phyloP scores from a whole-genome alignment of 2,888 invertebrate genomes.

The Caenorhabditis sp. region DNA sequence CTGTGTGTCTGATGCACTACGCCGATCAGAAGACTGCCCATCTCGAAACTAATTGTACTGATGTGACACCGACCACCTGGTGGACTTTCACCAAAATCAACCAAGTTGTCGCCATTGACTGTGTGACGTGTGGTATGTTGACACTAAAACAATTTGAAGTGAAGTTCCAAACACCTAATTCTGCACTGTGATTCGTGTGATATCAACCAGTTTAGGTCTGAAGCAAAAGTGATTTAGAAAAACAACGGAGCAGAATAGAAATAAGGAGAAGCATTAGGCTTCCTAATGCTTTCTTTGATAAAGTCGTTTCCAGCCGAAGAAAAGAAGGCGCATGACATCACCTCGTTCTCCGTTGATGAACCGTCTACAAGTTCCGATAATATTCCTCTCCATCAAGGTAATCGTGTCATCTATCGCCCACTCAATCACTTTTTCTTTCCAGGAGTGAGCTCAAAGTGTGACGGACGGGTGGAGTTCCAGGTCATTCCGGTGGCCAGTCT shows the following conservation, averaged over 20 bases:
- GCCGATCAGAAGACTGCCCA: slow-evolving; percentile 48
- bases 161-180: neutral
- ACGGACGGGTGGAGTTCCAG: slow-evolving; percentile 78
- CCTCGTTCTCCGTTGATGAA: slow-evolving; percentile 56
- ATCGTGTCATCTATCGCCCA: no score
- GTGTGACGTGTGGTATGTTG: slow-evolving; percentile 74
- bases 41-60: slow-evolving; percentile 54
- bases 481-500: slow-evolving; percentile 71
- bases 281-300: neutral
- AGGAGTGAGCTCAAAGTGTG: slow-evolving; percentile 59
- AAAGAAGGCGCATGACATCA: slow-evolving; percentile 53
- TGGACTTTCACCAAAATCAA: slow-evolving; percentile 71
- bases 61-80: slow-evolving; percentile 26
- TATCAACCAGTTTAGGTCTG: neutral
- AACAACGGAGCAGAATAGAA: no score
- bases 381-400: slow-evolving; percentile 34
- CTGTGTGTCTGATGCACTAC: slow-evolving; percentile 75
- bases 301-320: slow-evolving; percentile 30
- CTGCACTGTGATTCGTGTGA: slow-evolving; percentile 5
- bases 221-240: neutral
- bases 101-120: slow-evolving; percentile 74
- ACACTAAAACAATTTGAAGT: slow-evolving; percentile 9
- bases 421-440: neutral
- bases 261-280: no score
- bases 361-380: slow-evolving; percentile 15